A percentile compares a stretch with the other conserved stretches of the same genome.
Conservation (phyloP, 2,797 vertebrate genomes). For the Aratinga solstitialis region DNA sequence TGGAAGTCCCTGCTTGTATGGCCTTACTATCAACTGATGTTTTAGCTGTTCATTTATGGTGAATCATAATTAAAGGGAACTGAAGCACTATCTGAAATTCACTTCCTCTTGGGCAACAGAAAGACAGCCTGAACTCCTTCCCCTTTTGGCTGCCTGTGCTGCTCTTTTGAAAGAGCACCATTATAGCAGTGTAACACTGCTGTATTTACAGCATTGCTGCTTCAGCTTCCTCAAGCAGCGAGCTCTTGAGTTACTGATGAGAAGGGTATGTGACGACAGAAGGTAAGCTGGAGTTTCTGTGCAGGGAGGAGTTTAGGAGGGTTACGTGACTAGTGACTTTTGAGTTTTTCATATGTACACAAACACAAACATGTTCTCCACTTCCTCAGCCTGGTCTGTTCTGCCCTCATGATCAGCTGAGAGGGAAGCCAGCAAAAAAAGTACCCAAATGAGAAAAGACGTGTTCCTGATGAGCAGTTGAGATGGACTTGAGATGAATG, state of each 20-base stretch:
- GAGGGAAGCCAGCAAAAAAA: not conserved
- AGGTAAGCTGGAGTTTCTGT: not conserved
- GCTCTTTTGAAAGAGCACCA: slow-evolving; percentile 20
- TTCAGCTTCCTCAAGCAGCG: not conserved
- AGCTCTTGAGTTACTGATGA: not conserved
- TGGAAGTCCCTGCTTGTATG: slow-evolving; percentile 37
- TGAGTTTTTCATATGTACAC: not conserved
- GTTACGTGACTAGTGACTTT: not conserved
- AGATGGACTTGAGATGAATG: not conserved
- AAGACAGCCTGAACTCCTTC: slow-evolving; percentile 20
- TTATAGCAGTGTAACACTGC: not conserved
- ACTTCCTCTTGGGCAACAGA: slow-evolving; percentile 47
- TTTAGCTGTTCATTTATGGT: slow-evolving; percentile 19
- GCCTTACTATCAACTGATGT: not conserved
- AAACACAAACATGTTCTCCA: not conserved
- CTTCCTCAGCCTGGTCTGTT: not conserved
- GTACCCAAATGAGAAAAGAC: not conserved
- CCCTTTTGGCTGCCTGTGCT: slow-evolving; percentile 2
- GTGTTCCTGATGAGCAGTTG: not conserved
- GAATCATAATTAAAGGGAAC: slow-evolving; percentile 38
- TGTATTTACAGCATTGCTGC: not conserved
- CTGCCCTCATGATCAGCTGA: not conserved
- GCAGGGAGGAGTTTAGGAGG: not conserved
- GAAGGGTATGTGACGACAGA: not conserved
- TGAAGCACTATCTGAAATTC: not conserved